phyloP scores from a whole-genome alignment of 2,113 vertebrate genomes.

The Psophia crepitans region DNA sequence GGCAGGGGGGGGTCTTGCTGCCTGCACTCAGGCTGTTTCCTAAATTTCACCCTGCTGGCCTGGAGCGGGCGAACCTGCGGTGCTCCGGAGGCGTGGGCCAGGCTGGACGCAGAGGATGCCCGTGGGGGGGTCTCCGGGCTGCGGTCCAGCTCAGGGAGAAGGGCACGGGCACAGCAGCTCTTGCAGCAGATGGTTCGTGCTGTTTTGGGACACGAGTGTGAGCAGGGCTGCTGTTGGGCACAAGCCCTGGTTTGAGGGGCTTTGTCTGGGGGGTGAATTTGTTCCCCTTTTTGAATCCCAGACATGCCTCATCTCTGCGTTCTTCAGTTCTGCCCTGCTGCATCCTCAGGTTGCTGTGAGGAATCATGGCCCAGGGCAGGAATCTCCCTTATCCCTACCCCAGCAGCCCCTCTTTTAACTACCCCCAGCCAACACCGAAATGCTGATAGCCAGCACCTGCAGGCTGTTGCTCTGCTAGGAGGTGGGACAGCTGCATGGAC shows the following conservation, averaged over 20 bases:
- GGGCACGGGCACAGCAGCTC: fast-evolving
- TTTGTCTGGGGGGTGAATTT: not conserved
- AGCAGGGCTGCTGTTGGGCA: not conserved
- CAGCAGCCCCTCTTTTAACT: not conserved
- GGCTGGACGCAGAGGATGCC: not conserved
- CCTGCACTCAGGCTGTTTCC: not conserved
- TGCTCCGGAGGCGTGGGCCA: not conserved
- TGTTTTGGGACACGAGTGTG: not conserved
- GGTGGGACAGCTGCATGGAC: not conserved
- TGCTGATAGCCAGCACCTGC: not conserved
- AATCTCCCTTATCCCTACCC: not conserved
- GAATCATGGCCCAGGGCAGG: not conserved
- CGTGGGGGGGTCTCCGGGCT: fast-evolving
- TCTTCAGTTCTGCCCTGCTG: not conserved
- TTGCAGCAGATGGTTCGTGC: fast-evolving
- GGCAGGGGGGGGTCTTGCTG: not conserved
- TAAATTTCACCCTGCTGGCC: not conserved
- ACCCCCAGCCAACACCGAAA: not conserved
- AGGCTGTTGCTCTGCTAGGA: not conserved
- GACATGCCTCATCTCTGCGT: not conserved
- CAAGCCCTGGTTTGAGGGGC: not conserved
- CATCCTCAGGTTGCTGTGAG: not conserved
- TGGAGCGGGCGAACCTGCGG: fast-evolving
- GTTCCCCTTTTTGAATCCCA: not conserved
- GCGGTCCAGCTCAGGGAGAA: not conserved